These are phyloP conservation scores for Sipha maydis DNA, from an alignment of 2,888 invertebrate genomes.

Conservation along the genomic window DNA sequence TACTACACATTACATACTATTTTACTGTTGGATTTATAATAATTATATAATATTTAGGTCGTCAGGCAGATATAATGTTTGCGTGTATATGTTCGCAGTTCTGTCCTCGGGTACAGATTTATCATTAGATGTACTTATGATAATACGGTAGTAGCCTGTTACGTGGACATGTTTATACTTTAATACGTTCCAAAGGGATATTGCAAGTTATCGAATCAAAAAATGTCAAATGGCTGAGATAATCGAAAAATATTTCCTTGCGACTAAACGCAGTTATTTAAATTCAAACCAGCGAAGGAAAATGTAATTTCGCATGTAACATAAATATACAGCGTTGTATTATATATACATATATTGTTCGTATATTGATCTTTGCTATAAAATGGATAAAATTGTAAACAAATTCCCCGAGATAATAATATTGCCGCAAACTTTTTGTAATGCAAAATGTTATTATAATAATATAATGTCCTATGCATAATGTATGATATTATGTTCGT, in stretches of 20 bases:
- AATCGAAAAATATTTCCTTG: background rate
- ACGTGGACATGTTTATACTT: background rate
- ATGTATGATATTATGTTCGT: background rate
- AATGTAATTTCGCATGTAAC: background rate
- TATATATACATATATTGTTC: background rate
- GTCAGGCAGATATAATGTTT: too few species aligned
- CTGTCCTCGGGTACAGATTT: background rate
- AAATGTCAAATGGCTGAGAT: background rate
- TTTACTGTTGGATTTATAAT: too few species aligned
- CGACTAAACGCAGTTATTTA: background rate
- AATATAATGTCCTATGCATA: too few species aligned
- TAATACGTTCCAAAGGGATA: background rate
- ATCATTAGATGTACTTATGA: background rate
- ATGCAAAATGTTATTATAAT: background rate
- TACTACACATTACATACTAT: too few species aligned
- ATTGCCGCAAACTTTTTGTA: background rate
- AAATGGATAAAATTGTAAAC: background rate
- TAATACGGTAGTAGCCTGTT: background rate
- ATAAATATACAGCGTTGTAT: background rate
- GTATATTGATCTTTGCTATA: background rate
- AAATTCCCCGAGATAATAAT: background rate
- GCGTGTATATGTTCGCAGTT: background rate
- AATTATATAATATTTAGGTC: background rate
- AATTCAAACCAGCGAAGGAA: background rate
- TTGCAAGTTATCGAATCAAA: background rate